Conservation (phyloP, 2,797 vertebrate genomes). For the Oreochromis mossambicus region DNA sequence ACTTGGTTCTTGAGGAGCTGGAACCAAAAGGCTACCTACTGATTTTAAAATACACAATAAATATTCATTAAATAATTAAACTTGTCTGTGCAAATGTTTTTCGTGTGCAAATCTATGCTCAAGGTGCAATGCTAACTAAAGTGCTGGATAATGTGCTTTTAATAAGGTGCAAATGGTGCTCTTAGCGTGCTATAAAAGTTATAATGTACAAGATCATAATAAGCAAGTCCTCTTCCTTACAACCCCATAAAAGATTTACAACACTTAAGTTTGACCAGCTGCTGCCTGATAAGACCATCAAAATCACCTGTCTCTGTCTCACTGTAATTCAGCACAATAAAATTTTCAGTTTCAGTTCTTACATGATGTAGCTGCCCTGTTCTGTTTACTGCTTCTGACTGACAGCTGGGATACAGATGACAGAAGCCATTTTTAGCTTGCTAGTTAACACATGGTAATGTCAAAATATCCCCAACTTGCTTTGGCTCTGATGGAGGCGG, state of each 20-base stretch:
- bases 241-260: too few species aligned
- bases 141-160: background rate
- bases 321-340: background rate
- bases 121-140: background rate
- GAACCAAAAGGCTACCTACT: background rate
- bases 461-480: too few species aligned
- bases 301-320: too few species aligned
- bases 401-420: too few species aligned
- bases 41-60: background rate
- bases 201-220: accelerated
- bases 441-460: too few species aligned
- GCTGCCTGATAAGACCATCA: too few species aligned
- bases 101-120: background rate
- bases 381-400: too few species aligned
- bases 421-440: too few species aligned
- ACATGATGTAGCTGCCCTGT: background rate
- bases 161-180: background rate
- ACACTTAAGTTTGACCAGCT: too few species aligned
- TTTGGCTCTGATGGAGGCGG: too few species aligned
- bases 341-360: background rate
- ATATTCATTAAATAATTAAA: background rate
- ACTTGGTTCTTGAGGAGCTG: too few species aligned
- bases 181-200: background rate
- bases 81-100: background rate
- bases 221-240: too few species aligned